A percentile compares a stretch with the other conserved stretches of the same genome.
phyloP scores from a whole-genome alignment of 2,888 invertebrate species.

The Phyllotreta striolata region DNA sequence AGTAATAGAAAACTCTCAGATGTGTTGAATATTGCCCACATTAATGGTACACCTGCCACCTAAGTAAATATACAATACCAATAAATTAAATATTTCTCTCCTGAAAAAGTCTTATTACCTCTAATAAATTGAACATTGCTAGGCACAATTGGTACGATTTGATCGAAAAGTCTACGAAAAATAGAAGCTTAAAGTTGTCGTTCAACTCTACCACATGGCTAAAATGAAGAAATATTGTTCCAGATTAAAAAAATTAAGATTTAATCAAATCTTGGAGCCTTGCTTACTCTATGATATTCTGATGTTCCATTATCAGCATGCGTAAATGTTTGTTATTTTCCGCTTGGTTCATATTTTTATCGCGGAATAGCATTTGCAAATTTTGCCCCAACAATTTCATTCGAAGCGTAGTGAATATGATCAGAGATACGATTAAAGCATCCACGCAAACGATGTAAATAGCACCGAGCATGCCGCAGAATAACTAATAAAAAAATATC shows the following conservation, averaged over 20 bases:
- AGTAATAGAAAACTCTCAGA: background rate
- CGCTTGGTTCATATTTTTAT: background rate
- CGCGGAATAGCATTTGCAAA: background rate
- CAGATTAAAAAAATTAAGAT: background rate
- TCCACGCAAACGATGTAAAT: conserved; percentile 5
- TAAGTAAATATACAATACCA: conserved; percentile 1
- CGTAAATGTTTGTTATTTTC: conserved; percentile 10
- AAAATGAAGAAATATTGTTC: background rate
- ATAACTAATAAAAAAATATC: background rate
- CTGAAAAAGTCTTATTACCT: conserved; percentile 2
- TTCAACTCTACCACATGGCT: conserved; percentile 1
- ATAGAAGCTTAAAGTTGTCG: conserved; percentile 4
- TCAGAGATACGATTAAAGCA: conserved; percentile 3
- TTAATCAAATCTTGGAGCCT: background rate
- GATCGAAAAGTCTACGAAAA: conserved; percentile 8
- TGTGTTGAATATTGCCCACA: background rate
- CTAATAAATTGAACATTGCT: background rate
- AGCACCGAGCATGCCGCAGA: background rate
- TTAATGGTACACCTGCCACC: conserved; percentile 2
- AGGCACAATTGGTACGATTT: conserved; percentile 7
- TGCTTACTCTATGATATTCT: conserved; percentile 6
- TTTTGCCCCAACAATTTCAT: conserved; percentile 1
- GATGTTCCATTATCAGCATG: background rate
- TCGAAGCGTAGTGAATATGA: background rate
- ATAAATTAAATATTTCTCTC: background rate